Base-by-base conservation (phyloP, 2,797 vertebrate genomes). In the Sandelia bainsii region DNA sequence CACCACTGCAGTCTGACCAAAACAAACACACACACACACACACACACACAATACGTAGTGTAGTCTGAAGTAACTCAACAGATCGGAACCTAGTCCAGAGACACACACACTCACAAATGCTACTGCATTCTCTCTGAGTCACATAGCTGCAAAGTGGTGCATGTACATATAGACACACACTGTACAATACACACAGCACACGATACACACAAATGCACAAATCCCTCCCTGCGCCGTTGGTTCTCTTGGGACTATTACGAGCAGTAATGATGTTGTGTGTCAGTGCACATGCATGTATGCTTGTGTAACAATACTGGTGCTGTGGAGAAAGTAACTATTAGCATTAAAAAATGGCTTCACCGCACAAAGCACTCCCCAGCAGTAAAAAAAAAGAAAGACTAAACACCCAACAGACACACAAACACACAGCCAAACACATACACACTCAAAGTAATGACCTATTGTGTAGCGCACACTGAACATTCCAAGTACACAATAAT, bases 391-490 rank as follows among this genome's bases (percentile, higher is more conserved):
- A 71, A 72, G 62, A 25, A 69, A n/a, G 6, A 69, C 51, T 8
- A 68, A 61, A 70, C 48, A 25, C 7, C 46, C 16, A 27, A 49
- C 53, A 54, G 13, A 74, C 42, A 66, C 19, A 62, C 61, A 71
- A n/a, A 77, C 49, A 66, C 40, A 66, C 32, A 80, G 1, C 2
- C 39, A 50, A 9, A 64, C 34, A 64, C 53, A 71, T 34, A 79
- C 46, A 56, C 39, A 80, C n/a, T 69, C 44, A 78, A 39, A 68
- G 50, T 78, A 88, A 89, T 81, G 75, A 82, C 79, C 86, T 74
- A 81, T 84, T 89, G 86, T 86, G 80, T 83, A 82, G 69, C 81
- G 79, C 78, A 75, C 77, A 80, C 52, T 58, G 68, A 82, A 71
- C 53, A 75, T 49, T 81, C 59, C 50, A 64, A 84, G 72, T 60